Conservation (phyloP, 1,140 invertebrate genomes). For the Drosophila littoralis region DNA sequence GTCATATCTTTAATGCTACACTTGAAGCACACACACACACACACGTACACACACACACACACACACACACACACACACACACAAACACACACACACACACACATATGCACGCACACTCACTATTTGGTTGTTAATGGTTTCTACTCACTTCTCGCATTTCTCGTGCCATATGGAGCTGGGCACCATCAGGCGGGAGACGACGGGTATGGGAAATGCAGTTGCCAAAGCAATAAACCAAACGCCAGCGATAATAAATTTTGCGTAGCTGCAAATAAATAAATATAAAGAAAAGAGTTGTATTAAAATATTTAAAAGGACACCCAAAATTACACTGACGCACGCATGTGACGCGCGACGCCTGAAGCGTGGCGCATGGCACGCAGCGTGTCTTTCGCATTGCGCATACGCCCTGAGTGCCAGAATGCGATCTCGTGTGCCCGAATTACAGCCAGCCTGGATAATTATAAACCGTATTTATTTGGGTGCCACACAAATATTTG, state of each 20-base stretch:
- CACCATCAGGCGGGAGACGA: constrained; percentile 88
- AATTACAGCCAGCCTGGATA: constrained; percentile 66
- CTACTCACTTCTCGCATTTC: constrained; percentile 87
- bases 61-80: constrained; percentile 18
- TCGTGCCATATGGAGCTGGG: constrained; percentile 86
- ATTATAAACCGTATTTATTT: constrained; percentile 75
- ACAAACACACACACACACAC: constrained; percentile 5
- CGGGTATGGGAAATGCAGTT: constrained; percentile 92
- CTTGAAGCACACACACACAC: constrained; percentile 18
- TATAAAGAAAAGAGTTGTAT: constrained; percentile 3
- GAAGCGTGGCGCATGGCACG: too few relatives aligned
- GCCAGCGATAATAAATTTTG: constrained; percentile 89
- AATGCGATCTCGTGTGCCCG: constrained; percentile 42
- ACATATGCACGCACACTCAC: constrained; percentile 17
- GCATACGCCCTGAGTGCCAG: constrained; percentile 10
- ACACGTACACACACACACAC: constrained; percentile 2
- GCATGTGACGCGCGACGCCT: background rate
- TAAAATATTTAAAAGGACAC: background rate
- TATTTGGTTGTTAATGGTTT: constrained; percentile 19
- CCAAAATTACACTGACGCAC: constrained; percentile 9
- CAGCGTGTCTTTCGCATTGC: background rate
- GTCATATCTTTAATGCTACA: constrained; percentile 37
- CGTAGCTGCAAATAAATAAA: constrained; percentile 84
- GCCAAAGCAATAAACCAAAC: constrained; percentile 92
- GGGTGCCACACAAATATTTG: constrained; percentile 68